phyloP scores from a whole-genome alignment of 2,888 invertebrate species.

The Phaonia tiefii region DNA sequence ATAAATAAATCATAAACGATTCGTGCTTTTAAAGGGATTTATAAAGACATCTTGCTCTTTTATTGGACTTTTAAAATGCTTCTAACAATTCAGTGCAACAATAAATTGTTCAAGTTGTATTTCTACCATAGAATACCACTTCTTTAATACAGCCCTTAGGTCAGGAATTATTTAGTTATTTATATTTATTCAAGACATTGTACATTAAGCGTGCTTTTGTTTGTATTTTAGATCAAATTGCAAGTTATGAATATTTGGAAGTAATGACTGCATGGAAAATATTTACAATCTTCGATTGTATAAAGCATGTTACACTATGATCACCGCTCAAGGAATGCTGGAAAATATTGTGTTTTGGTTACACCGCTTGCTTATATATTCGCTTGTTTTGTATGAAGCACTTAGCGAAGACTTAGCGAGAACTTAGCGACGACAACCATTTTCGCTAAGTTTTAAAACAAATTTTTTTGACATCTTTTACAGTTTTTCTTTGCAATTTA shows the following conservation, averaged over 20 bases:
- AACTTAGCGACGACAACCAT: too few species aligned
- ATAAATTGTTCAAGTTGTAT: conserved; percentile 55
- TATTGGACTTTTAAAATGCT: conserved; percentile 70
- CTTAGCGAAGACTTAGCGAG: too few species aligned
- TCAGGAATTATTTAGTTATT: too few species aligned
- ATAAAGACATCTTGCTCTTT: conserved; percentile 69
- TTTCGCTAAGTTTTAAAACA: too few species aligned
- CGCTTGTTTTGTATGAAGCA: too few species aligned
- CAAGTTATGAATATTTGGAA: conserved; percentile 28
- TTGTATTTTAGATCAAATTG: conserved; percentile 62
- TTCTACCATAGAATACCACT: conserved; percentile 71
- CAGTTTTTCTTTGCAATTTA: too few species aligned
- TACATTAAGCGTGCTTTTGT: conserved; percentile 67
- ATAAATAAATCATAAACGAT: conserved; percentile 70
- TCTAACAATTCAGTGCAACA: conserved; percentile 54
- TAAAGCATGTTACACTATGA: conserved; percentile 68
- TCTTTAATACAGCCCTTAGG: too few species aligned
- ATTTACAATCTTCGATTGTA: too few species aligned
- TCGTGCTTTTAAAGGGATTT: conserved; percentile 69
- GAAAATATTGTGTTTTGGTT: too few species aligned
- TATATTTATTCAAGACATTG: conserved; percentile 72
- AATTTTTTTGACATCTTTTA: too few species aligned
- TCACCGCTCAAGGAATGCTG: conserved; percentile 71
- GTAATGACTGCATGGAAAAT: conserved; percentile 61
- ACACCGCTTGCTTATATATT: too few species aligned